Evolutionary conservation across 2,113 vertebrate genomes (phyloP), one percentile per base, ranked within the genome.

Genomic region (Pterocles orientalis): DNA sequence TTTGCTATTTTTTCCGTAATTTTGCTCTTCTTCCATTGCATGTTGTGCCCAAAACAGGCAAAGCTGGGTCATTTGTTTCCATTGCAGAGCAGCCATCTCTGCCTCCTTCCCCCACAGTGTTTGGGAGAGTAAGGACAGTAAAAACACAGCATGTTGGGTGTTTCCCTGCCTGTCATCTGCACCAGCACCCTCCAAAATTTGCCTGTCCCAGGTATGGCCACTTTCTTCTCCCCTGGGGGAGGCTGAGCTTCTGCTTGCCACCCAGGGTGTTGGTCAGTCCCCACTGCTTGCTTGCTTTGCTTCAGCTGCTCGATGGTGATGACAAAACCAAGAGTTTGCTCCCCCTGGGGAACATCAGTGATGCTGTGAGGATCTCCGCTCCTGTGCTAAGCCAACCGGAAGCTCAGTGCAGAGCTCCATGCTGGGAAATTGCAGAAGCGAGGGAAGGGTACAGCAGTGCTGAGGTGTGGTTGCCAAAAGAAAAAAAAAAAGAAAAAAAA

Each of bases 371-470:
- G 33, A 31, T 71, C 6, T 39, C 26, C 1, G 1, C 14, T 25
- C 33, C 45, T 25, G 9, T 0, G 2, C 28, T 78, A 66, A 50
- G 18, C 36, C 5, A 8, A 21, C 24, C 33, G 14, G 65, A 48
- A 81, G 62, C 13, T 41, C 41, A 41, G 41, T 7, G 23, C 0
- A 2, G 47, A 65, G 14, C 18, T 75, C 21, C n/a, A 78, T 18
- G 12, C 7, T 10, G 25, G 26, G 18, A 82, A 85, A 53, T 16
- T 0, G 0, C 2, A 0, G 17, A 58, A 10, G 9, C 11, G 15
- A 65, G 14, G 23, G 15, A 84, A 72, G 60, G 10, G 6, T 33
- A n/a, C 16, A 58, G 28, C 43, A 81, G 11, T 20, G 14, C 28
- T 80, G 53, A 80, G 48, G 53, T 7, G 57, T 18, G 18, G 25